Evolutionary conservation across 23 tunicate species (phyloP).

Genomic region (Aplidium turbinatum): DNA sequence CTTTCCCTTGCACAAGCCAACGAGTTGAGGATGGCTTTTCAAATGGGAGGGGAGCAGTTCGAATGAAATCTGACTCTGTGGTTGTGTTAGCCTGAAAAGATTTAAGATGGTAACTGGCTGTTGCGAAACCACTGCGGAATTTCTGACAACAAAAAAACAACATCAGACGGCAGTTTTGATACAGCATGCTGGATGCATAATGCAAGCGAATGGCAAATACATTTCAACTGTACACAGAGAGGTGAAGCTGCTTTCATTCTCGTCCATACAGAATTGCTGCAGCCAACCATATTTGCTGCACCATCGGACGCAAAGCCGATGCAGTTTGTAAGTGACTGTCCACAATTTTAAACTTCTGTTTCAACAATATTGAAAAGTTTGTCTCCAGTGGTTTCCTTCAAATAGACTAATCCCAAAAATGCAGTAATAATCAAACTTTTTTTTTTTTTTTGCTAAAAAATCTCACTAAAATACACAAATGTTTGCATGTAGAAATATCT

Average conservation of each 20-base stretch:
- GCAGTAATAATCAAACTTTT: constrained; percentile 5
- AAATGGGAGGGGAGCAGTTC: constrained; percentile 16
- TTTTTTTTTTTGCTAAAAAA: constrained; percentile 23
- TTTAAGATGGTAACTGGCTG: constrained; percentile 19
- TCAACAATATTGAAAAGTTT: constrained; percentile 24
- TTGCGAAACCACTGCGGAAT: constrained; percentile 40
- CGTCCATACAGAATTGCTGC: constrained; percentile 52
- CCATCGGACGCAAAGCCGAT: constrained; percentile 39
- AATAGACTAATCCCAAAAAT: constrained; percentile 25
- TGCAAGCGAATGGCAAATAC: constrained; percentile 50
- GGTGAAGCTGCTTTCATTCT: constrained; percentile 39
- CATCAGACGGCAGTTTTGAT: constrained; percentile 29
- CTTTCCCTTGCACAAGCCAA: constrained; percentile 21
- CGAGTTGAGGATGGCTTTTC: constrained; percentile 13
- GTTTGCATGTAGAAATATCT: constrained; percentile 30
- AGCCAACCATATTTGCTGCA: constrained; percentile 39
- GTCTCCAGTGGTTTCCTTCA: constrained; percentile 27
- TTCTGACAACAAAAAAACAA: constrained; percentile 22
- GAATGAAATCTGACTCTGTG: constrained; percentile 21
- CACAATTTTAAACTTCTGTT: constrained; percentile 5
- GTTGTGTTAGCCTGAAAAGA: constrained; percentile 8
- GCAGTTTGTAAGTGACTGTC: constrained; percentile 17
- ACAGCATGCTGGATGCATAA: constrained; percentile 37
- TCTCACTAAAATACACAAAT: constrained; percentile 45
- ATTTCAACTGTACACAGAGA: constrained; percentile 26